These are phyloP conservation scores for Phataginus tricuspis DNA, from an alignment of 2,797 vertebrate species.

Conservation along the genomic window DNA sequence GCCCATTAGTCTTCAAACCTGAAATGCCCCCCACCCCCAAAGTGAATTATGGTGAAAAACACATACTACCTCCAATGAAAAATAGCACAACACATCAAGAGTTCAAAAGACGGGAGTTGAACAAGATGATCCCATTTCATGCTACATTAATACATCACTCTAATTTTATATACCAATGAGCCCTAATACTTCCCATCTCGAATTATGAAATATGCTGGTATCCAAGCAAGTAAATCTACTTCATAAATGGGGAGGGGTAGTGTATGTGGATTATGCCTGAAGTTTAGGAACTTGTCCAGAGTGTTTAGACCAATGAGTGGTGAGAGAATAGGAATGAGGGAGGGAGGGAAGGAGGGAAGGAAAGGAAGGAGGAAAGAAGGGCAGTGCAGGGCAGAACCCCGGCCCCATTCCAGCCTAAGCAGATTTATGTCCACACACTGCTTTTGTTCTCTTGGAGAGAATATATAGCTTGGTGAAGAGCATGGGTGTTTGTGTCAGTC, in stretches of 20 bases:
- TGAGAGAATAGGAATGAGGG: background rate
- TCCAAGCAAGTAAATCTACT: slow-evolving; percentile 69
- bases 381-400: too few relatives aligned
- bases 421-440: background rate
- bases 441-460: background rate
- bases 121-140: slow-evolving; percentile 82
- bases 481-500: background rate
- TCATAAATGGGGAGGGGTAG: background rate
- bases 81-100: slow-evolving; percentile 64
- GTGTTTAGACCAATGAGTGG: background rate
- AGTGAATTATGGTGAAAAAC: slow-evolving; percentile 65
- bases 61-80: background rate
- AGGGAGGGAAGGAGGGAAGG: too few relatives aligned
- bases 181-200: slow-evolving; percentile 55
- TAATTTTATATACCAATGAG: slow-evolving; percentile 78
- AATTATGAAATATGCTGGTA: slow-evolving; percentile 66
- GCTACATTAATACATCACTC: slow-evolving; percentile 78
- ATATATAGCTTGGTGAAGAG: background rate
- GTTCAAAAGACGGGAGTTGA: slow-evolving; percentile 71
- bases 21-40: slow-evolving; percentile 55
- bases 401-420: background rate
- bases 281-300: background rate
- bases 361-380: rapidly evolving
- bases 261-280: background rate
- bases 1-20: slow-evolving; percentile 57